Evolutionary conservation across 1,140 invertebrate genomes (phyloP), one percentile per base, ranked within the genome.

Genomic region (Riptortus pedestris): DNA sequence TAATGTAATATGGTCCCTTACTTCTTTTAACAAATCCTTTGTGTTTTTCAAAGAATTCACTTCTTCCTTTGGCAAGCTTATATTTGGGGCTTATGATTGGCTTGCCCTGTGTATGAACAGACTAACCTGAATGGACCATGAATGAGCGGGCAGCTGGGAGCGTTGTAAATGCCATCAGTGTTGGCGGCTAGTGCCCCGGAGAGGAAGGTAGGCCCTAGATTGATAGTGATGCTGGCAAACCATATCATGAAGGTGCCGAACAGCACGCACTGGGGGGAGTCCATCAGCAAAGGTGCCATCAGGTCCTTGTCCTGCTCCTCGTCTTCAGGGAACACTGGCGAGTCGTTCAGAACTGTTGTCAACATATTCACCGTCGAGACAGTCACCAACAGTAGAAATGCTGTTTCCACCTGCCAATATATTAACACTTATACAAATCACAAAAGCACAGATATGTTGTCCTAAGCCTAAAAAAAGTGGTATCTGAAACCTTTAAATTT

Each of bases 211-310:
- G 91, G 90, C 4, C 91, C 91, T n/a, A n/a, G 79, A 76, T 95
- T 93, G 71, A 94, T 90, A 11, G 91, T 91, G 70, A 93, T 87
- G 62, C 84, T 86, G 12, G 86, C 85, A 75, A 93, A 92, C 91
- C 91, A 93, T 70, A 93, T 93, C 85, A 93, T 93, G 75, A 90
- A 90, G 27, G 90, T 87, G 14, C 90, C 91, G 75, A 93, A 95
- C 24, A 92, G 79, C 5, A 93, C 88, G 74, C 91, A 95, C 79
- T 91, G 82, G 0, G 87, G 87, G 47, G 85, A 87, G 72, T 90
- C 87, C 82, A 87, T 84, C 48, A 90, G 77, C 59, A 86, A 73
- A 2, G 85, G 84, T 2, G 83, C 82, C 1, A 82, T 80, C 52
- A 83, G 76, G 70, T 84, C 83, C 16, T 79, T 78, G 55, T 67